Percentiles rank a stretch among this genome's conserved stretches.
These are phyloP conservation scores for Rapana venosa DNA, from an alignment of 2,888 invertebrate genomes.

Conservation along the genomic window DNA sequence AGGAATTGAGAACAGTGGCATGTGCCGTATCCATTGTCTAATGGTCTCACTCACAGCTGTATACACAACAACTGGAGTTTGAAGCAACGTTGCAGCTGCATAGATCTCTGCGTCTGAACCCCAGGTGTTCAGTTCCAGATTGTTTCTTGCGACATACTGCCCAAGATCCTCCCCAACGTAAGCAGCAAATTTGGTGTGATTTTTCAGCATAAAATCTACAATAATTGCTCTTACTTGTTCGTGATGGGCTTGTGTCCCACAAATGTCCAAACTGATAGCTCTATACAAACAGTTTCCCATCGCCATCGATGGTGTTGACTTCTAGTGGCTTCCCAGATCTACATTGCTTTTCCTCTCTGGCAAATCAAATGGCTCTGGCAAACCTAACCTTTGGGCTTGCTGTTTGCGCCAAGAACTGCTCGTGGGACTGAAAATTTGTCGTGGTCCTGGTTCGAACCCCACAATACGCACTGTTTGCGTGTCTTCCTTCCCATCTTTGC, in stretches of 20 bases:
- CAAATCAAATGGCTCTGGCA: background rate
- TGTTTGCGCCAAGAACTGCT: background rate
- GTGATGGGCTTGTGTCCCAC: background rate
- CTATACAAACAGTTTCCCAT: background rate
- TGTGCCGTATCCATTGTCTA: background rate
- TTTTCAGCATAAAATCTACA: background rate
- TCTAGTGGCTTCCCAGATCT: background rate
- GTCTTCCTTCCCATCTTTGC: background rate
- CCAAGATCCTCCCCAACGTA: background rate
- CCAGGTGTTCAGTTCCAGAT: constrained; percentile 4
- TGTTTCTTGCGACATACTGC: background rate
- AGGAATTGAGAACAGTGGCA: constrained; percentile 10
- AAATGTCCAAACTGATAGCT: background rate
- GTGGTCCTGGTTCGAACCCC: constrained; percentile 1
- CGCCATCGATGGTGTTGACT: background rate
- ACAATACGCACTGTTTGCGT: background rate
- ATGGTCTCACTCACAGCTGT: background rate
- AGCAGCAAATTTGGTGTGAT: background rate
- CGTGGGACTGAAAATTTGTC: background rate
- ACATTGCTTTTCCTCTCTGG: background rate
- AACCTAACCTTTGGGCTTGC: background rate
- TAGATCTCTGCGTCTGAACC: constrained; percentile 2
- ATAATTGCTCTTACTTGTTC: background rate
- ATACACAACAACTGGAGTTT: background rate
- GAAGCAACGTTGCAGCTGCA: background rate